A percentile compares a stretch with the other conserved stretches of the same genome.
Conservation (phyloP, 2,113 vertebrate species). For the Dermatemys mawii region DNA sequence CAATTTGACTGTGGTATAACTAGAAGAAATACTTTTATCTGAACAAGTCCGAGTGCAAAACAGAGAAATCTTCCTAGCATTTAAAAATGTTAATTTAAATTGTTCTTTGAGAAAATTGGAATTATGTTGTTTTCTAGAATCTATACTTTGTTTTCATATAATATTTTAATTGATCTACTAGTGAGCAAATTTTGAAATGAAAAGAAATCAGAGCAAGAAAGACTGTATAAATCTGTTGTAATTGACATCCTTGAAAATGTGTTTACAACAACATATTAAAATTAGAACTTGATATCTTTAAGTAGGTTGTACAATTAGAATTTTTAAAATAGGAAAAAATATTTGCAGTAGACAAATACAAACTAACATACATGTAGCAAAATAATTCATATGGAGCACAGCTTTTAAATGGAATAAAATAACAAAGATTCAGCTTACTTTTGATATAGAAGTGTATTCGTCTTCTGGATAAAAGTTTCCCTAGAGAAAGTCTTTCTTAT, state of each 20-base stretch:
- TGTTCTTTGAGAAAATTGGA: not conserved
- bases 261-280: constrained; percentile 42
- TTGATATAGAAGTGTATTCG: not conserved
- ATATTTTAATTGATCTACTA: not conserved
- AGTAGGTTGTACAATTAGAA: constrained; percentile 45
- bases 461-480: not conserved
- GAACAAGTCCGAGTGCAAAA: not conserved
- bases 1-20: not conserved
- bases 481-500: not conserved
- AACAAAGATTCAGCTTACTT: not conserved
- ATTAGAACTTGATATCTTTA: not conserved
- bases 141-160: not conserved
- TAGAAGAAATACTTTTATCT: not conserved
- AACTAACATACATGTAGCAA: not conserved
- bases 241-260: constrained; percentile 36
- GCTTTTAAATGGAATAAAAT: not conserved
- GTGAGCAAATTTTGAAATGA: not conserved
- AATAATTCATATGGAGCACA: not conserved
- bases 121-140: not conserved
- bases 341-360: not conserved
- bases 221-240: not conserved
- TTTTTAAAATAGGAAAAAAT: constrained; percentile 44
- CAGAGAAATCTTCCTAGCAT: not conserved
- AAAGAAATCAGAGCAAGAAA: constrained; percentile 13
- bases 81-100: not conserved